These are phyloP conservation scores for Hoplias malabaricus DNA, from an alignment of 2,113 vertebrate genomes.

Conservation along the genomic window DNA sequence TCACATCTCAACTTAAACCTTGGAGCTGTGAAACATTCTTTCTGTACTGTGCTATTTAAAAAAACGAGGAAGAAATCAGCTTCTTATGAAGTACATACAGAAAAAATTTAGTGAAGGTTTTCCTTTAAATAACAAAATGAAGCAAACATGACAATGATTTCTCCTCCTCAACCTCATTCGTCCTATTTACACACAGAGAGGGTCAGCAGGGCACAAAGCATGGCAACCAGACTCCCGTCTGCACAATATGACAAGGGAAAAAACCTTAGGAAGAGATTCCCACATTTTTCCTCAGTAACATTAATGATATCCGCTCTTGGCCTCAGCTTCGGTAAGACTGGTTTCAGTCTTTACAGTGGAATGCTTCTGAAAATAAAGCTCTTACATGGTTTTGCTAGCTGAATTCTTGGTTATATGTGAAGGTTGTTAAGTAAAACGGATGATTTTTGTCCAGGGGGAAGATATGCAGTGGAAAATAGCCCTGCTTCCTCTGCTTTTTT, in stretches of 20 bases:
- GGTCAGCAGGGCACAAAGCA: slow-evolving; percentile 38
- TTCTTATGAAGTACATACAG: slow-evolving; percentile 28
- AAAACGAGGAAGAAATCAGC: slow-evolving; percentile 55
- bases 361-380: slow-evolving; percentile 14
- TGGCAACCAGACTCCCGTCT: slow-evolving; percentile 41
- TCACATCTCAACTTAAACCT: slow-evolving; percentile 63
- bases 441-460: slow-evolving; percentile 26
- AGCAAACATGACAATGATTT: slow-evolving; percentile 30
- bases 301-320: background rate
- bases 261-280: slow-evolving; percentile 26
- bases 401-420: slow-evolving; percentile 1
- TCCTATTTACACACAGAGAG: slow-evolving; percentile 52
- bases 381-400: slow-evolving; percentile 3
- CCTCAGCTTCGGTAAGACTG: too few species aligned
- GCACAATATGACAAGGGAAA: slow-evolving; percentile 40
- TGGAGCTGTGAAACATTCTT: slow-evolving; percentile 63
- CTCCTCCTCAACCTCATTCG: slow-evolving; percentile 39
- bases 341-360: slow-evolving; percentile 4
- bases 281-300: background rate
- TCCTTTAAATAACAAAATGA: slow-evolving; percentile 36
- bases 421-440: background rate
- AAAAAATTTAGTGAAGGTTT: slow-evolving; percentile 12
- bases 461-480: background rate
- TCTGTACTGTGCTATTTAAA: slow-evolving; percentile 63
- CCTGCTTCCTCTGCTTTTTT: background rate